These are phyloP conservation scores for Acyrthosiphon pisum DNA, from an alignment of 1,140 invertebrate species.

Conservation along the genomic window DNA sequence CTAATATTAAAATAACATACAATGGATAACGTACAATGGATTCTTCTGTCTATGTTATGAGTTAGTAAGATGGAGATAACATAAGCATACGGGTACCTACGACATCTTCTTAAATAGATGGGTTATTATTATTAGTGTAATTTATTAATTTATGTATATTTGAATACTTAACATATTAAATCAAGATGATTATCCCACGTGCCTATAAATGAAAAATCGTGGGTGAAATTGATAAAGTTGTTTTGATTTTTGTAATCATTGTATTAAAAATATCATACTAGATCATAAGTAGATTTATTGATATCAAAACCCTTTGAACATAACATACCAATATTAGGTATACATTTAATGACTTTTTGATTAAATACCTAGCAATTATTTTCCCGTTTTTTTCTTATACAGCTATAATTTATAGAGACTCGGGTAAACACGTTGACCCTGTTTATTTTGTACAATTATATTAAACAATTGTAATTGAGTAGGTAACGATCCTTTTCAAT, in stretches of 20 bases:
- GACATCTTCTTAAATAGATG: not conserved
- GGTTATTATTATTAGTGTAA: too few relatives aligned
- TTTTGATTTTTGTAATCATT: not conserved
- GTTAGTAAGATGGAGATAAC: not conserved
- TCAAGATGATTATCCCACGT: not conserved
- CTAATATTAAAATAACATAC: not conserved
- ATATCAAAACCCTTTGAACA: not conserved
- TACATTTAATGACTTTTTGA: not conserved
- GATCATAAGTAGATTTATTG: not conserved
- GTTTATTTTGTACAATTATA: not conserved
- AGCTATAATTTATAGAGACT: not conserved
- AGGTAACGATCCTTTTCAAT: too few relatives aligned
- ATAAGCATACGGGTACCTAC: not conserved
- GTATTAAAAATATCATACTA: not conserved
- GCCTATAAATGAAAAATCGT: not conserved
- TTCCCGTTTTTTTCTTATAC: not conserved
- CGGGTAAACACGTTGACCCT: not conserved
- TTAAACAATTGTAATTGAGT: not conserved
- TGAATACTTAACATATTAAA: not conserved
- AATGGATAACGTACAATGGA: too few relatives aligned
- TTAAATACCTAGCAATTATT: not conserved
- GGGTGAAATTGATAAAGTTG: constrained; percentile 17
- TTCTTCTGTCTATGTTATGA: not conserved
- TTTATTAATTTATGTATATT: not conserved
- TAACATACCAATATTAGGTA: not conserved